Evolutionary conservation across 2,888 invertebrate species (phyloP).

Genomic region (Kryphioiulus occultus): DNA sequence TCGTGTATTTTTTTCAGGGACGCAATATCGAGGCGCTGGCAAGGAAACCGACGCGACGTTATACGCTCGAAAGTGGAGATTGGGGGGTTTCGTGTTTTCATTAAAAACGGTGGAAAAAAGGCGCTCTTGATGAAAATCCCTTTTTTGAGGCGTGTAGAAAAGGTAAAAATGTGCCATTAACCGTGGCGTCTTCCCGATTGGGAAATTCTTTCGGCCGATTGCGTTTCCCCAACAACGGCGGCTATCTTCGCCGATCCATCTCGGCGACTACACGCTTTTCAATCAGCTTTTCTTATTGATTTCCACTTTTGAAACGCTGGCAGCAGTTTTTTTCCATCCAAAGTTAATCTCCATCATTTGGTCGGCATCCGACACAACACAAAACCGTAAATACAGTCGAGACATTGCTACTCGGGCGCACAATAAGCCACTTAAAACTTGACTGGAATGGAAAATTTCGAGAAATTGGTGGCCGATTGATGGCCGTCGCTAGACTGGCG

Average conservation of each 20-base stretch:
- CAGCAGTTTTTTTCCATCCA: conserved; percentile 33
- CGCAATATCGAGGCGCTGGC: not conserved
- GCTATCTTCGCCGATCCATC: not conserved
- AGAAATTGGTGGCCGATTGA: not conserved
- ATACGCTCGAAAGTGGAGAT: conserved; percentile 29
- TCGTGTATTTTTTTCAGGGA: not conserved
- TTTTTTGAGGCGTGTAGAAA: not conserved
- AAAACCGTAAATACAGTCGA: conserved; percentile 36
- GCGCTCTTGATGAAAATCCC: not conserved
- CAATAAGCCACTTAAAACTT: conserved; percentile 13
- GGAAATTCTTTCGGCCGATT: conserved; percentile 40
- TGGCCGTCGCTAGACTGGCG: not conserved
- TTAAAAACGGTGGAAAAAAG: not conserved
- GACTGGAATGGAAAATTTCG: not conserved
- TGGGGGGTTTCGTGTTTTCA: conserved; percentile 6
- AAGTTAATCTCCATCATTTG: conserved; percentile 38
- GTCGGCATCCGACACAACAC: conserved; percentile 30
- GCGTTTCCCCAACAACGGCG: conserved; percentile 1
- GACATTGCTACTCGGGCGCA: not conserved
- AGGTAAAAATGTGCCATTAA: conserved; percentile 40
- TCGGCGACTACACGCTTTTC: conserved; percentile 40
- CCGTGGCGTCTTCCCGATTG: conserved; percentile 36
- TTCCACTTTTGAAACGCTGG: conserved; percentile 40
- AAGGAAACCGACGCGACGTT: too few relatives aligned
- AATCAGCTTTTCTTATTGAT: conserved; percentile 40